Conservation (phyloP, 2,113 vertebrate species). For the Centropus unirufus region DNA sequence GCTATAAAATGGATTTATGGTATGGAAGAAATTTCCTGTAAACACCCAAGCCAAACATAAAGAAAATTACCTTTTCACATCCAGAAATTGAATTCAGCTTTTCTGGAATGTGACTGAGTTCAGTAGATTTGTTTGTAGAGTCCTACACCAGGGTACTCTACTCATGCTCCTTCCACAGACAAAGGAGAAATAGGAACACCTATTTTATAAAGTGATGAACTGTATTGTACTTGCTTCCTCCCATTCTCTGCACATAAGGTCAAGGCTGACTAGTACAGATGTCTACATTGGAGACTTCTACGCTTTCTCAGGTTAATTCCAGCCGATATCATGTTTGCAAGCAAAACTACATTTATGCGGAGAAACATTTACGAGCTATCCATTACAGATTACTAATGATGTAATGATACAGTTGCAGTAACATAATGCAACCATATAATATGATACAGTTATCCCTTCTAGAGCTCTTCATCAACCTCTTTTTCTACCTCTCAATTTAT, state of each 20-base stretch:
- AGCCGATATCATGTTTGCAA: background rate
- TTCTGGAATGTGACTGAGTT: background rate
- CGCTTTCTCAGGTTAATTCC: background rate
- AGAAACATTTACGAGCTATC: background rate
- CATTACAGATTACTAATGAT: background rate
- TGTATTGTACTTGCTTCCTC: background rate
- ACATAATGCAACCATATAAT: background rate
- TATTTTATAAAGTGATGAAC: background rate
- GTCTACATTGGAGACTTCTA: background rate
- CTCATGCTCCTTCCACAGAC: background rate
- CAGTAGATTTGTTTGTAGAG: background rate
- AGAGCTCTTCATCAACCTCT: background rate
- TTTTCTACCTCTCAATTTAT: background rate
- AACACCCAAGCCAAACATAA: background rate
- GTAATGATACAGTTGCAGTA: background rate
- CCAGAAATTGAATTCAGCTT: background rate
- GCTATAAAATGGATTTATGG: background rate
- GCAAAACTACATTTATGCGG: background rate
- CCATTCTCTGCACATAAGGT: background rate
- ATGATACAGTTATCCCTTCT: background rate
- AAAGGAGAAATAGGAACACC: background rate
- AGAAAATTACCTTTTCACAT: background rate
- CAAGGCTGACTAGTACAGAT: background rate
- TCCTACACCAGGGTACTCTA: background rate
- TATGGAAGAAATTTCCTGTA: background rate